A percentile compares a stretch with the other conserved stretches of the same genome.
These are phyloP conservation scores for Ypsolopha scabrella DNA, from an alignment of 2,888 invertebrate species.

Conservation along the genomic window DNA sequence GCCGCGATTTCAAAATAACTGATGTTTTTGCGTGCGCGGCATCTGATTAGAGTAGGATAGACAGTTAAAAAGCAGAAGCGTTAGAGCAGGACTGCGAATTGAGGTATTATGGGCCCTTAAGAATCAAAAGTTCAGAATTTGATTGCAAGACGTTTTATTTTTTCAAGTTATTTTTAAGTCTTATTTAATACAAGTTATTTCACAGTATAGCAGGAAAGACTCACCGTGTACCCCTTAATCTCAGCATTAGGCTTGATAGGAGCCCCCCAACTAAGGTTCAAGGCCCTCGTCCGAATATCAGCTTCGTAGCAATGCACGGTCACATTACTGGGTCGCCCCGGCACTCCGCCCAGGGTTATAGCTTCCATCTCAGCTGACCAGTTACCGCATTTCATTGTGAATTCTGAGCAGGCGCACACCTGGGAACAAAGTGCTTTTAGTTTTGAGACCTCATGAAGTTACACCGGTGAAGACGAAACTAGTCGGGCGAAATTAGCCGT, in stretches of 20 bases:
- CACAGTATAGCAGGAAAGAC: slow-evolving; percentile 13
- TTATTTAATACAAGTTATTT: too few relatives aligned
- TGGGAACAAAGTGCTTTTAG: slow-evolving; percentile 13
- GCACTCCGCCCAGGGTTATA: slow-evolving; percentile 85
- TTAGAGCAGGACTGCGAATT: too few relatives aligned
- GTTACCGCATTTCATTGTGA: slow-evolving; percentile 79
- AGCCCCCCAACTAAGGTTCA: slow-evolving; percentile 79
- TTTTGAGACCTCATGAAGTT: neutral
- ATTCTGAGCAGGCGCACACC: slow-evolving; percentile 85
- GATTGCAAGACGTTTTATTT: too few relatives aligned
- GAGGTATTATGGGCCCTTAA: too few relatives aligned
- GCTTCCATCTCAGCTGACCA: slow-evolving; percentile 84
- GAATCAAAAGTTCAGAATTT: too few relatives aligned
- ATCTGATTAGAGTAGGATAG: too few relatives aligned
- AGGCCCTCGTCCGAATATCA: slow-evolving; percentile 26
- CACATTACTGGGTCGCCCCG: slow-evolving; percentile 79
- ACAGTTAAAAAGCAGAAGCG: too few relatives aligned
- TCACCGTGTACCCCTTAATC: slow-evolving; percentile 81
- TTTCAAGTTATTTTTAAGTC: too few relatives aligned
- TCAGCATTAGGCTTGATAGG: slow-evolving; percentile 82
- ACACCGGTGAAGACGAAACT: neutral
- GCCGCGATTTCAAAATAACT: too few relatives aligned
- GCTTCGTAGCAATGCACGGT: slow-evolving; percentile 71
- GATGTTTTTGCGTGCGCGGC: too few relatives aligned
- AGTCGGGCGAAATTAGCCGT: too few relatives aligned